These are phyloP conservation scores for Rynchops niger DNA, from an alignment of 2,113 vertebrate genomes.

Conservation along the genomic window DNA sequence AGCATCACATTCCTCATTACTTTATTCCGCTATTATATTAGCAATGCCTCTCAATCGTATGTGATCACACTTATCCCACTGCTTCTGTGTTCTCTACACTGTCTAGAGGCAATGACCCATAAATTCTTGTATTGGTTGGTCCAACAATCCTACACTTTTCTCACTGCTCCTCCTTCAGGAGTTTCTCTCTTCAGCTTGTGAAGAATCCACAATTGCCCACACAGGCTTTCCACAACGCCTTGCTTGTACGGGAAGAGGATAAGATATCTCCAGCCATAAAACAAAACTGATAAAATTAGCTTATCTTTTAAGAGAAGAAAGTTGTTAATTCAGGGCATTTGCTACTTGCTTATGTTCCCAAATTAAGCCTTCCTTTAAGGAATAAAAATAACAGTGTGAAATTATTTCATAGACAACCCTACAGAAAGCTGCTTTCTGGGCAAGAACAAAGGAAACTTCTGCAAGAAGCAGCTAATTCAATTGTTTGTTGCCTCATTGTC, in stretches of 20 bases:
- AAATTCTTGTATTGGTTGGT: not conserved
- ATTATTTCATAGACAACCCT: not conserved
- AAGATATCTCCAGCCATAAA: not conserved
- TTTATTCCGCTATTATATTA: not conserved
- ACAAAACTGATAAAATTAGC: not conserved
- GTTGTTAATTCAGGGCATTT: not conserved
- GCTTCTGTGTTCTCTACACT: not conserved
- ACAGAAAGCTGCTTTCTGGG: not conserved
- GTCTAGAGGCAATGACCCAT: not conserved
- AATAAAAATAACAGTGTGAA: not conserved
- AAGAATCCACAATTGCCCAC: not conserved
- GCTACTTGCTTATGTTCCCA: not conserved
- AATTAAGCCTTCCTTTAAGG: not conserved
- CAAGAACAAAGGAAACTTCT: slow-evolving; percentile 18
- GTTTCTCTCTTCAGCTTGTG: not conserved
- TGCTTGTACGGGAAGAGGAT: not conserved
- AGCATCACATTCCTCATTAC: not conserved
- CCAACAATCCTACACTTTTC: not conserved
- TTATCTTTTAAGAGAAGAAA: not conserved
- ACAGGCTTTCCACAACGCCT: not conserved
- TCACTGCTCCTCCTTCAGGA: not conserved
- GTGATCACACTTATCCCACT: not conserved
- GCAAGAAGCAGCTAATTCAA: not conserved
- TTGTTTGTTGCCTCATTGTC: not conserved
- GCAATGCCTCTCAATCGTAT: not conserved